phyloP scores from a whole-genome alignment of 2,113 vertebrate species.

The Gobius niger region DNA sequence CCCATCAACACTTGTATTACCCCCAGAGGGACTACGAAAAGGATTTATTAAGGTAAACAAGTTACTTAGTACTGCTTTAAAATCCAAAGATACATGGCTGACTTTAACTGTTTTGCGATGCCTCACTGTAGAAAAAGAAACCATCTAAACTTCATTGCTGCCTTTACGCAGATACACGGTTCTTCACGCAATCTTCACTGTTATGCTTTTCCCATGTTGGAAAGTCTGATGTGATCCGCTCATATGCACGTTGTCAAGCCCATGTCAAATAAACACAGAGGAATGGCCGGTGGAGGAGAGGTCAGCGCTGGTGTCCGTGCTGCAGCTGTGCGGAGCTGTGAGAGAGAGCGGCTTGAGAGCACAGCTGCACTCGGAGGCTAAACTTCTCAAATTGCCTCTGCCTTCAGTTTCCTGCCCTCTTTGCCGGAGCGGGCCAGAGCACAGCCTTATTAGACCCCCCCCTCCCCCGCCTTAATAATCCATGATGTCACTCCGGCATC shows the following conservation, averaged over 20 bases:
- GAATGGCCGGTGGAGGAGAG: constrained; percentile 62
- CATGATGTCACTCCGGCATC: constrained; percentile 74
- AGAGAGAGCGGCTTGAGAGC: constrained; percentile 51
- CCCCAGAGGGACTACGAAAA: too few relatives aligned
- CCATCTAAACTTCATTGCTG: neutral
- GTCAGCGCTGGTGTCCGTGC: constrained; percentile 59
- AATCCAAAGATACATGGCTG: too few relatives aligned
- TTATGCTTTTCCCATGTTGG: constrained; percentile 3
- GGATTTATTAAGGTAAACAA: too few relatives aligned
- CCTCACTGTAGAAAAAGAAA: neutral
- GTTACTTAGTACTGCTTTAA: too few relatives aligned
- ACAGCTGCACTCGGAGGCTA: constrained; percentile 74
- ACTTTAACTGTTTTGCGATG: neutral
- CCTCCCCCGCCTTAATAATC: constrained; percentile 68
- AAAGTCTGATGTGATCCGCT: constrained; percentile 10
- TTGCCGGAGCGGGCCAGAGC: constrained; percentile 38
- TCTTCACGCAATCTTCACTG: neutral
- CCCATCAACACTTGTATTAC: too few relatives aligned
- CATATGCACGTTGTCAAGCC: constrained; percentile 4
- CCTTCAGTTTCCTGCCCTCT: constrained; percentile 74
- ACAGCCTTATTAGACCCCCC: constrained; percentile 66
- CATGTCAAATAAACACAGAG: constrained; percentile 34
- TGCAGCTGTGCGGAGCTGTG: constrained; percentile 54
- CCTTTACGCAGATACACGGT: neutral
- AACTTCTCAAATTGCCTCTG: constrained; percentile 74